Base-by-base conservation (phyloP, 2,888 invertebrate species). In the Sepioteuthis lessoniana region DNA sequence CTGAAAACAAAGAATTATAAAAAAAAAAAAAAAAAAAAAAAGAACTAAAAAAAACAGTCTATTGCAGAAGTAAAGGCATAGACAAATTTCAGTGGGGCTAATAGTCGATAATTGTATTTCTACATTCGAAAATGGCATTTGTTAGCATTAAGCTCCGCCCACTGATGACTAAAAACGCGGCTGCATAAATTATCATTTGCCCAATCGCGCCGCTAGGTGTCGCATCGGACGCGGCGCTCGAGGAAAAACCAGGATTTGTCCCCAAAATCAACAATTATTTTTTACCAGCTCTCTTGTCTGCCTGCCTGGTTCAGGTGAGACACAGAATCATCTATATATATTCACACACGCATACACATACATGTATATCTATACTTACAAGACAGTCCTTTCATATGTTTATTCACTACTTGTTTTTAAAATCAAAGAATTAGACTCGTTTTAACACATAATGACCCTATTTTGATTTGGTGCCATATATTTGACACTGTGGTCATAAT, bases 121-220 rank as follows among this genome's bases (percentile, higher is more conserved):
- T 13, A n/a, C 76, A 76, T 76, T 76, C 35, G 76, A 76, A 76
- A 46, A 91, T 91, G 46, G 91, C 38, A 91, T 38, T 91, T 91
- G 1, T 28, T 42, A 13, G 31, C 91, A 13, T 91, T 76, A 76
- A 35, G 76, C 76, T 35, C 76, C 76, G 76, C 76, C 76, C 76
- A 76, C 76, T 13, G 76, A 76, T 76, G 76, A 76, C 76, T 76
- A 10, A 76, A 35, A 76, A n/a, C 10, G n/a, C 76, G 76, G n/a
- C 76, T 76, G 76, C 76, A 76, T 76, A 76, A 76, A 76, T 76
- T 76, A 76, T 76, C 76, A 76, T 10, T 76, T 76, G 76, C 76
- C 76, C 76, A 76, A 76, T 76, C 76, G 76, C 76, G n/a, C 76
- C n/a, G n/a, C n/a, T 35, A 76, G 76, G n/a, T 35, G 76, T 76